A percentile compares a stretch with the other conserved stretches of the same genome.
Conservation (phyloP, 2,797 vertebrate species). For the Phalanger gymnotis region DNA sequence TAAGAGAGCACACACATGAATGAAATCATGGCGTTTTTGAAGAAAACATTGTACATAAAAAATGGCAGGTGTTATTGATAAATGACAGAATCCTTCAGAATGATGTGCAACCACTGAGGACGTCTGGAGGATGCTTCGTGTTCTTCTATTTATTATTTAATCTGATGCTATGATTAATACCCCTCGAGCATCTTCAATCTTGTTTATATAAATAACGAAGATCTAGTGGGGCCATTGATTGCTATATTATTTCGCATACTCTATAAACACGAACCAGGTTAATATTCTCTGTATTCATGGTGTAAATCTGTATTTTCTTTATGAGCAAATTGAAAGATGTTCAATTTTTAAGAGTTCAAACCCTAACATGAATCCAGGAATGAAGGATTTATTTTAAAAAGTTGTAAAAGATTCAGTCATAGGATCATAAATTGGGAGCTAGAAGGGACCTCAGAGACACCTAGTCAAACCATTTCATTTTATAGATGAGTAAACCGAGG, state of each 20-base stretch:
- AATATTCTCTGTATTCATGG: not conserved
- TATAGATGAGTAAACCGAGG: not conserved
- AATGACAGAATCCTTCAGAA: not conserved
- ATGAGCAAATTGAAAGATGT: not conserved
- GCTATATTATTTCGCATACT: not conserved
- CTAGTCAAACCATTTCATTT: not conserved
- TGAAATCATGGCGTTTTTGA: not conserved
- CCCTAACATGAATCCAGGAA: conserved; percentile 5
- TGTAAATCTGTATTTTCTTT: conserved; percentile 45
- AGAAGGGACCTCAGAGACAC: not conserved
- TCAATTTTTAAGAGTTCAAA: conserved; percentile 32
- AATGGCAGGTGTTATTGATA: not conserved
- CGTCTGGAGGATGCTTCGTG: not conserved
- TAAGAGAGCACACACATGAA: not conserved
- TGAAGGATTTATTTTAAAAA: conserved; percentile 34
- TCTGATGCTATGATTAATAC: not conserved
- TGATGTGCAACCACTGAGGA: not conserved
- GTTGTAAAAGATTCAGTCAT: conserved; percentile 1
- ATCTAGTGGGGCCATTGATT: not conserved
- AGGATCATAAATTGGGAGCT: not conserved
- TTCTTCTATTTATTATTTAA: not conserved
- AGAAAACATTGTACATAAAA: not conserved
- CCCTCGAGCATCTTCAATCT: not conserved
- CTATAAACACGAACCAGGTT: not conserved
- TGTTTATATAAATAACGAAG: not conserved